Evolutionary conservation across 2,113 vertebrate genomes (phyloP).

Genomic region (Myrmecophaga tridactyla): DNA sequence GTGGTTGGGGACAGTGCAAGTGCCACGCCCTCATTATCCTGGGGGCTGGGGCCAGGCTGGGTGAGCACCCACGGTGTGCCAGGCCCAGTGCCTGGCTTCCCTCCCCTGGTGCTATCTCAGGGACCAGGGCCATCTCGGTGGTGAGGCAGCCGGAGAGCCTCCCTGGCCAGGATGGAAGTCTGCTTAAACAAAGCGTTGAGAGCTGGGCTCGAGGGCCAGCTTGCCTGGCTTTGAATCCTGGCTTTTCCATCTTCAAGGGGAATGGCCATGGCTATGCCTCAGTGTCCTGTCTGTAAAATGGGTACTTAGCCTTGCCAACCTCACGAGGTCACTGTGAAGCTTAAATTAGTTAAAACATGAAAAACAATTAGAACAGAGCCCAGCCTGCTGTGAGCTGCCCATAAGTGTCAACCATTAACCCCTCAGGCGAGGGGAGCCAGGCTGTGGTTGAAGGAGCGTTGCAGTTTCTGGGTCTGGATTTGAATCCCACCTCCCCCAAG

Average conservation of each 20-base stretch:
- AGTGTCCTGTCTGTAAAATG: neutral
- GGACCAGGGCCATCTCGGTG: neutral
- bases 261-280: neutral
- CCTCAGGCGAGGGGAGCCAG: neutral
- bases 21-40: no score
- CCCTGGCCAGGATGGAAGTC: neutral
- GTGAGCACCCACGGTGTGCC: neutral
- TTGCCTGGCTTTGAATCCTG: neutral
- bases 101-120: neutral
- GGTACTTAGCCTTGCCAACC: neutral
- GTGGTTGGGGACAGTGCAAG: neutral
- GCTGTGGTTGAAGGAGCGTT: neutral
- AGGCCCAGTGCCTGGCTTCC: fast-evolving
- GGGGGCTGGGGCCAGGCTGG: neutral
- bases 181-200: neutral
- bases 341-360: neutral
- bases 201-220: neutral
- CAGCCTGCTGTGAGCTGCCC: neutral
- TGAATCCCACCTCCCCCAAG: neutral
- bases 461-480: neutral
- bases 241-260: neutral
- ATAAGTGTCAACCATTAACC: neutral
- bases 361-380: neutral
- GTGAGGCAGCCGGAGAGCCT: fast-evolving
- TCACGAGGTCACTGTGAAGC: neutral